Evolutionary conservation across 1,140 invertebrate species (phyloP).

Genomic region (Myzus persicae): DNA sequence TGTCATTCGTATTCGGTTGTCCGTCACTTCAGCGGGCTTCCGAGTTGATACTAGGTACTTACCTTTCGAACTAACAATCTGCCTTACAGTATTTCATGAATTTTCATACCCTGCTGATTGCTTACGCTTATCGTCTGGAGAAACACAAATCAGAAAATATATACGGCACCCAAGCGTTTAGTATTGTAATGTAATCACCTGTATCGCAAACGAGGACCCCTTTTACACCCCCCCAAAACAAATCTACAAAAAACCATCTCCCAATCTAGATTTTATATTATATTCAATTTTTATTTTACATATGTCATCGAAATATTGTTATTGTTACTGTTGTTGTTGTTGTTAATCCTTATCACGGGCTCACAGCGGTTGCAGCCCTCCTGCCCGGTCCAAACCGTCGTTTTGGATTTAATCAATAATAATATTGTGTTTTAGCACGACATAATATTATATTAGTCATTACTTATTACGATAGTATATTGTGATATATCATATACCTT

Average conservation of each 20-base stretch:
- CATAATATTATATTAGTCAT: background rate
- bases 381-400: background rate
- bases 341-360: background rate
- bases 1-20: background rate
- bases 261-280: background rate
- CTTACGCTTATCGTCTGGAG: no score
- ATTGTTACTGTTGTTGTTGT: background rate
- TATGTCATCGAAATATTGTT: background rate
- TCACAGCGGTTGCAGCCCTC: background rate
- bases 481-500: background rate
- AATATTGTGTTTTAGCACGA: background rate
- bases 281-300: background rate
- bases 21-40: no score
- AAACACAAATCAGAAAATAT: no score
- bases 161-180: no score
- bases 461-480: background rate
- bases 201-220: background rate
- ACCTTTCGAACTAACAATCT: no score
- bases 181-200: no score
- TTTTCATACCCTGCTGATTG: no score
- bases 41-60: background rate
- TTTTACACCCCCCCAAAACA: background rate
- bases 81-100: no score
- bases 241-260: background rate
- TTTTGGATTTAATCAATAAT: conserved; percentile 44